Conservation (phyloP, 2,888 invertebrate genomes). For the Athalia rosae region DNA sequence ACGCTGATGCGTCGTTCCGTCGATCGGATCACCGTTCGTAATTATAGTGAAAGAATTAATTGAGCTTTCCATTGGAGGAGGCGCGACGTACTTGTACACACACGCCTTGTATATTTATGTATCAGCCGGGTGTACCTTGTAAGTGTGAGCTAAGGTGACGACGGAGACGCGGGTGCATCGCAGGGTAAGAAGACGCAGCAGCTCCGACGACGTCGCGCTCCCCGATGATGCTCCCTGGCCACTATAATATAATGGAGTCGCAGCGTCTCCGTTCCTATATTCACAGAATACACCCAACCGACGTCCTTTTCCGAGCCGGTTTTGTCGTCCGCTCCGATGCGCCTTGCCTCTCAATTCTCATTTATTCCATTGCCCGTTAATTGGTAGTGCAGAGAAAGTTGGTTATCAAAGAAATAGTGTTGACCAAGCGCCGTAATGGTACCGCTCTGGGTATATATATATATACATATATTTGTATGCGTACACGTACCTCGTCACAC, state of each 20-base stretch:
- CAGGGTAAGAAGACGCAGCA: neutral
- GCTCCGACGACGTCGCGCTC: neutral
- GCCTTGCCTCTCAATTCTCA: constrained; percentile 43
- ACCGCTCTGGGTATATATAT: constrained; percentile 33
- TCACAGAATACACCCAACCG: neutral
- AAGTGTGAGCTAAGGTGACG: constrained; percentile 15
- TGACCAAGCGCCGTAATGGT: constrained; percentile 40
- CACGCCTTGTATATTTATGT: neutral
- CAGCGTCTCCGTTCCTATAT: neutral
- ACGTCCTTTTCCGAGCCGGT: constrained; percentile 30
- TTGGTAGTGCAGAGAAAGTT: constrained; percentile 44
- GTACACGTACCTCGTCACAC: constrained; percentile 7
- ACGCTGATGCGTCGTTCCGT: neutral
- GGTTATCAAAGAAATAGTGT: constrained; percentile 44
- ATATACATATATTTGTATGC: neutral
- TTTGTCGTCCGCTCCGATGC: constrained; percentile 41
- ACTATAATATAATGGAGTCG: too few species aligned
- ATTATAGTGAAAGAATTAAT: constrained; percentile 28
- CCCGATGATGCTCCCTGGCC: too few species aligned
- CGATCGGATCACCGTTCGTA: constrained; percentile 8
- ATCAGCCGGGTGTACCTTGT: neutral
- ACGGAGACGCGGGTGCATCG: constrained; percentile 25
- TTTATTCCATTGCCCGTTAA: constrained; percentile 43
- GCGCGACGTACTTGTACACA: neutral
- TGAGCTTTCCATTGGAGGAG: constrained; percentile 28